Percentiles rank a stretch among this genome's conserved stretches.
Evolutionary conservation across 2,888 invertebrate genomes (phyloP).

Genomic region (Baccha elongata): DNA sequence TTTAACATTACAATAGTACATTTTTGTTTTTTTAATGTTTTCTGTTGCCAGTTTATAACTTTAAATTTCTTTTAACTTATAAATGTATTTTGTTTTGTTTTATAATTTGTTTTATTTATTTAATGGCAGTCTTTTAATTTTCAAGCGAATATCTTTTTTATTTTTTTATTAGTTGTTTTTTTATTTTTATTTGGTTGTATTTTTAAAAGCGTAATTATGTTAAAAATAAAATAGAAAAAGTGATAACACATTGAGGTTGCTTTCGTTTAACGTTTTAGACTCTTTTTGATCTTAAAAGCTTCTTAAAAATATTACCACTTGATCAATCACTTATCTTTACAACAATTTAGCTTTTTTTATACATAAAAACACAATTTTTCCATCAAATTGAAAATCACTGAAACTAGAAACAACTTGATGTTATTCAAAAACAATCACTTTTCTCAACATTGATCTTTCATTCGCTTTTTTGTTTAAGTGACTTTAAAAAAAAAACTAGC

Average conservation of each 20-base stretch:
- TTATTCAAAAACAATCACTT: constrained; percentile 40
- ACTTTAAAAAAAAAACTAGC: constrained; percentile 62
- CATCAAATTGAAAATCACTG: constrained; percentile 57
- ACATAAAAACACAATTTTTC: constrained; percentile 30
- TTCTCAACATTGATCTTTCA: constrained; percentile 20
- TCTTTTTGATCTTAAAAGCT: too few species aligned
- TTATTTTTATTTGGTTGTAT: background rate
- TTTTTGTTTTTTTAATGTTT: constrained; percentile 33
- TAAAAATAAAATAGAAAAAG: background rate
- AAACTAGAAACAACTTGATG: constrained; percentile 67
- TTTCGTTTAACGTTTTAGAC: too few species aligned
- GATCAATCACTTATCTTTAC: background rate
- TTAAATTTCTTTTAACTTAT: constrained; percentile 57
- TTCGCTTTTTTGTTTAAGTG: constrained; percentile 53
- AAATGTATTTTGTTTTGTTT: constrained; percentile 68
- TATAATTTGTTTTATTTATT: constrained; percentile 43
- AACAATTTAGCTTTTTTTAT: background rate
- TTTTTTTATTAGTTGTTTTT: constrained; percentile 36
- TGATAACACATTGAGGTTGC: background rate
- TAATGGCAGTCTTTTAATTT: constrained; percentile 72
- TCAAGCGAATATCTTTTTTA: constrained; percentile 54
- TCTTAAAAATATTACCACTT: background rate
- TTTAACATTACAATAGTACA: constrained; percentile 65
- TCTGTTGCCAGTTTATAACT: constrained; percentile 43
- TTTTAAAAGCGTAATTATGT: background rate